Base-by-base conservation (phyloP, 2,113 vertebrate genomes). In the Daubentonia madagascariensis region DNA sequence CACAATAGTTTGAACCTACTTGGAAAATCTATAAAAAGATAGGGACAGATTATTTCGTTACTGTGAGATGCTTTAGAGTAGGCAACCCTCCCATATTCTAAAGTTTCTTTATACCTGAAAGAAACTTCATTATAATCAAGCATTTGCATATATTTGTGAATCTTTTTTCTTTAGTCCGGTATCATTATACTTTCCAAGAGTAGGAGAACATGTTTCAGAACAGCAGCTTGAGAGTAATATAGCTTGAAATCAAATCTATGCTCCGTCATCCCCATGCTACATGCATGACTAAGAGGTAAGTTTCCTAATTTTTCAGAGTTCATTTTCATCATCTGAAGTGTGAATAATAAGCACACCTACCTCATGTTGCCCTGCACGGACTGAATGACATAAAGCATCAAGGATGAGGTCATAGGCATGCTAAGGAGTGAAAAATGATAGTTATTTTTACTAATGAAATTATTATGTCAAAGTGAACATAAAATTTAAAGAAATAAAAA, bases 21-120 rank as follows among this genome's bases (percentile, higher is more conserved):
- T 85, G 68, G 37, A 83, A 87, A 89, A 68, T 4, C 23, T 85
- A 83, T 35, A 32, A 48, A 85, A 94, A 94, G 6, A 59, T 32
- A 85, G 7, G 28, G 7, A 4, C 6, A 70, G 12, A 61, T 85
- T 30, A 78, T 70, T 48, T 91, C 28, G 50, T 70, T 83, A 50
- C n/a, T 30, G 22, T 73, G 70, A 70, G 23, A 59, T 88, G 1
- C 4, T 45, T 59, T 78, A 23, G 14, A 85, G 18, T 13, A 43
- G 43, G 32, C 0, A 7, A 65, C 1, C 1, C 1, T 96, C 7
- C 1, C 16, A 40, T 80, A 63, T 57, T 68, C 43, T 52, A 20
- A 61, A 65, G 8, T 94, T 50, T 73, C 13, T 61, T 89, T 85
- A 25, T 37, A 37, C 25, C 1, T 73, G 45, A 57, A 89, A 96